These are phyloP conservation scores for Hirundo rustica DNA, from an alignment of 2,797 vertebrate genomes.

Conservation along the genomic window DNA sequence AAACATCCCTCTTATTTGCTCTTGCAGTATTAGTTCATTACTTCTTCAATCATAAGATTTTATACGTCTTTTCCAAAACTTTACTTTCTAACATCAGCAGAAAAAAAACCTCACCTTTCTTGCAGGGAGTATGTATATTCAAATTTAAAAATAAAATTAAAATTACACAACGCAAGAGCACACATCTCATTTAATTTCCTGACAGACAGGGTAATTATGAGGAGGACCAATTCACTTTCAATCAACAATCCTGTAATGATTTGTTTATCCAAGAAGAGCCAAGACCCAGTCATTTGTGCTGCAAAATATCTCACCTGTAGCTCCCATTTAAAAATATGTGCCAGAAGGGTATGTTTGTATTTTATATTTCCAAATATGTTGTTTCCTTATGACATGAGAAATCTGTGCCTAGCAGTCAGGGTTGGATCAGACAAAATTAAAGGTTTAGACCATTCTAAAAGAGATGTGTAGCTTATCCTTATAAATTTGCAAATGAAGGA, in stretches of 20 bases:
- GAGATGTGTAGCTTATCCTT: not conserved
- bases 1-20: not conserved
- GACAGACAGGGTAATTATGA: not conserved
- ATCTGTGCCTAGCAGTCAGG: not conserved
- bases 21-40: not conserved
- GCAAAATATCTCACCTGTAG: not conserved
- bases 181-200: not conserved
- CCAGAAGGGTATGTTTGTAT: not conserved
- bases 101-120: not conserved
- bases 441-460: not conserved
- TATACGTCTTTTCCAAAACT: not conserved
- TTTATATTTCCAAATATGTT: not conserved
- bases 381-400: not conserved
- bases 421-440: not conserved
- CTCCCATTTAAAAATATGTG: not conserved
- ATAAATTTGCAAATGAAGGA: not conserved
- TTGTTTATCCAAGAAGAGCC: not conserved
- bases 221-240: not conserved
- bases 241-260: not conserved
- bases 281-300: not conserved
- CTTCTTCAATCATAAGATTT: not conserved
- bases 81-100: not conserved
- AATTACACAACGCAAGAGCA: not conserved
- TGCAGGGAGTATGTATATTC: not conserved
- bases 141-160: not conserved